Evolutionary conservation across 1,140 invertebrate species (phyloP).

Genomic region (Temnothorax curvispinosus): DNA sequence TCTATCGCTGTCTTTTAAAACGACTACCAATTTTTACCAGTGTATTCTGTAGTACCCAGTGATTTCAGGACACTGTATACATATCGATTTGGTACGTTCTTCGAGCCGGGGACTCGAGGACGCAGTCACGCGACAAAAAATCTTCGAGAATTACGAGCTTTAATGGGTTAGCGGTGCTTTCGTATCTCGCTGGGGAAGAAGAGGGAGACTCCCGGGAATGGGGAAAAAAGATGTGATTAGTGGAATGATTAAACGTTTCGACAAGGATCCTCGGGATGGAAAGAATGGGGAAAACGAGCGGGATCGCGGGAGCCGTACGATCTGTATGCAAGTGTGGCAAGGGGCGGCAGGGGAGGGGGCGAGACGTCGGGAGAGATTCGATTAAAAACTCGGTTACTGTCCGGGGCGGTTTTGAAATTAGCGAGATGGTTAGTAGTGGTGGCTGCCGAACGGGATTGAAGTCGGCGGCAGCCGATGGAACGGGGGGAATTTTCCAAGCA

Average conservation of each 20-base stretch:
- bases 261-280: constrained; percentile 33
- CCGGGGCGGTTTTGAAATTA: constrained; percentile 60
- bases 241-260: constrained; percentile 65
- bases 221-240: constrained; percentile 57
- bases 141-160: constrained; percentile 51
- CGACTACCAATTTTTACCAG: neutral
- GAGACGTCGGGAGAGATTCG: constrained; percentile 54
- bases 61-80: constrained; percentile 28
- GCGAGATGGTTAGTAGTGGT: constrained; percentile 12
- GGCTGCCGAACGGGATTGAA: constrained; percentile 22
- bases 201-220: neutral
- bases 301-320: constrained; percentile 9
- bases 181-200: constrained; percentile 21
- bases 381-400: constrained; percentile 63
- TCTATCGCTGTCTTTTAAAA: neutral
- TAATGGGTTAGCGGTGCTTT: constrained; percentile 43
- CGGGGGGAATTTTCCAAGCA: constrained; percentile 36
- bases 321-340: neutral
- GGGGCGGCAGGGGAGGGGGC: neutral
- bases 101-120: neutral
- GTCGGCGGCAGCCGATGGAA: constrained; percentile 42
- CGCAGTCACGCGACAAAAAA: constrained; percentile 29
- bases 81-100: constrained; percentile 20
- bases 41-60: neutral
- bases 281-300: constrained; percentile 18